Evolutionary conservation across 2,797 vertebrate species (phyloP).

Genomic region (Lepidocolaptes lacrymiger): DNA sequence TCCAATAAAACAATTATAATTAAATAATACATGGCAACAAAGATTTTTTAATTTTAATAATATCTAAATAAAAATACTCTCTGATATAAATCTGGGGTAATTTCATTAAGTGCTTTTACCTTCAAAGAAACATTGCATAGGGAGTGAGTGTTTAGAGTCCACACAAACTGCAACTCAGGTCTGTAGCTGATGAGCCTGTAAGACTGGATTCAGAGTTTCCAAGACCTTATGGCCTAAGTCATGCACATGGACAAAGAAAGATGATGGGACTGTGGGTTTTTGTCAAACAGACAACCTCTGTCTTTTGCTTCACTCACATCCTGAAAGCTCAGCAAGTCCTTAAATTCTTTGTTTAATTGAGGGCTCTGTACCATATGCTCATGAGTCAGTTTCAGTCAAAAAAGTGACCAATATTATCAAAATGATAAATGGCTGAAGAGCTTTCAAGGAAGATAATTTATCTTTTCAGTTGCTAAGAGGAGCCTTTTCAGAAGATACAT

Average conservation of each 20-base stretch:
- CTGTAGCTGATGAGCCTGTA: neutral
- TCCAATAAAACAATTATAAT: neutral
- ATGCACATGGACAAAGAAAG: neutral
- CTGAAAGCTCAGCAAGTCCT: constrained; percentile 25
- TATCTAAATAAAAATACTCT: neutral
- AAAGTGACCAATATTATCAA: constrained; percentile 23
- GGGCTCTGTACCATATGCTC: neutral
- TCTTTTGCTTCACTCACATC: neutral
- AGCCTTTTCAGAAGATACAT: neutral
- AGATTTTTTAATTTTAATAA: neutral
- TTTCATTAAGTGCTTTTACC: neutral
- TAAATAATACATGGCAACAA: neutral
- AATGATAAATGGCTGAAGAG: constrained; percentile 36
- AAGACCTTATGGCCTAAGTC: neutral
- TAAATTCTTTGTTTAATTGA: constrained; percentile 16
- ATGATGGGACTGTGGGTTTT: neutral
- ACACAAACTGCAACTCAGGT: neutral
- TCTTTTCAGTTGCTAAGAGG: constrained; percentile 5
- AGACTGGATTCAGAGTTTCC: neutral
- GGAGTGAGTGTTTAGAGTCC: neutral
- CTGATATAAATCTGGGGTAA: neutral
- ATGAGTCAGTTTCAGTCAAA: constrained; percentile 26
- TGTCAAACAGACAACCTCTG: neutral
- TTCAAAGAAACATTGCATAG: neutral
- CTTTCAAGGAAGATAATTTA: constrained; percentile 4